Evolutionary conservation across 2,113 vertebrate genomes (phyloP).

Genomic region (Cygnus buccinator): DNA sequence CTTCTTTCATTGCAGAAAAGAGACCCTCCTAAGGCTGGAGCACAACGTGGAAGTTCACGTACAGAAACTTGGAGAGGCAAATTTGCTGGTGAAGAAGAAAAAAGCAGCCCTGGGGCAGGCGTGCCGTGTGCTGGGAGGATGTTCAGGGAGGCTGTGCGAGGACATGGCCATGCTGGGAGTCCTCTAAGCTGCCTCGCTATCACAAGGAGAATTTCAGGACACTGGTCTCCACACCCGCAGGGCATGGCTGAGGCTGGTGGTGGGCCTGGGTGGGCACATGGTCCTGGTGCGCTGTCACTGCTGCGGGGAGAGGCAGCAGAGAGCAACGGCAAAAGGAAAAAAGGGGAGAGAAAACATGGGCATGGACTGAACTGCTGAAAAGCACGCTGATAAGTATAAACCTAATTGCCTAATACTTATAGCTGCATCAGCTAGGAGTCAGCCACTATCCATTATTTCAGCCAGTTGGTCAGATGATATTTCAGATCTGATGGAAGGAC

Average conservation of each 20-base stretch:
- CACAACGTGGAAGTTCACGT: accelerated
- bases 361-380: not conserved
- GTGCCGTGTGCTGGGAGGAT: too few species aligned
- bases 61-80: accelerated
- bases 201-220: too few species aligned
- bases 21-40: accelerated
- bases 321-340: not conserved
- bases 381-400: not conserved
- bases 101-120: too few species aligned
- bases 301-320: not conserved
- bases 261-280: accelerated
- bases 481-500: not conserved
- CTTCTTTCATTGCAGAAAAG: accelerated
- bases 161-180: too few species aligned
- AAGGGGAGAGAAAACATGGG: not conserved
- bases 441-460: not conserved
- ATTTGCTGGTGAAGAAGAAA: too few species aligned
- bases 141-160: too few species aligned
- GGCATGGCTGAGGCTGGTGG: not conserved
- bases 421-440: not conserved
- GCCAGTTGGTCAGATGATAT: not conserved
- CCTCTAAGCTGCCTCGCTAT: too few species aligned
- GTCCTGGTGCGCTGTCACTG: not conserved
- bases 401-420: not conserved
- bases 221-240: too few species aligned